Base-by-base conservation (phyloP, 92 coral and sea anemone genomes). In the Isaurus tuberculatus region DNA sequence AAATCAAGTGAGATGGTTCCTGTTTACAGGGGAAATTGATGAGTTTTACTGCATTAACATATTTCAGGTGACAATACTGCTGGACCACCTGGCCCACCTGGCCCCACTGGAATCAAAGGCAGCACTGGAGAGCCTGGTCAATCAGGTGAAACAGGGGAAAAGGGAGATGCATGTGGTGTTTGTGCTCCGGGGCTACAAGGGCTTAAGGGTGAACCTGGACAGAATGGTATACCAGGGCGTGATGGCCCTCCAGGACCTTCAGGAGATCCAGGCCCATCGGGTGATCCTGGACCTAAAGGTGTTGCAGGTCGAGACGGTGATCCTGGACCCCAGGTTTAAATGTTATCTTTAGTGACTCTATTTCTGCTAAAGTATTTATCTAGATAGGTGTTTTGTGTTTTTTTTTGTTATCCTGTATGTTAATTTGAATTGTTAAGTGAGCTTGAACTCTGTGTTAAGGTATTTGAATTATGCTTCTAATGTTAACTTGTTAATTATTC, bases 151-250 rank as follows among this genome's bases (percentile, higher is more conserved):
- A 46, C 53, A 73, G 98, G 98, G 46, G 80, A 58, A 11, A 87
- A 81, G 64, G 98, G 98, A 11, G 90, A 85, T 14, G 55, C 61
- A 23, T 91, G 98, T 22, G 69, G 58, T 5, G 65, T 43, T 7
- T 91, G 98, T 36, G 81, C 87, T 30, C 65, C 27, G 8, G 84
- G 89, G 61, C 90, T 85, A 3, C 61, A 65, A 43, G 98, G 98
- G 32, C 88, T 85, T 10, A 53, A 81, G 31, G 98, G 98, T 27
- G 97, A 83, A 0, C 68, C 65, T 48, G 98, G 98, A 9, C 4
- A 31, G 10, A 2, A 27, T 22, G 98, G 98, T 8, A 60, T 63
- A 2, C 86, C 87, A n/a, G 98, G 98, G 1, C 86, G 89, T n/a
- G 86, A 81, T 68, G 98, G 98, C 20, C 73, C 70, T 1, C 17